Conservation (phyloP, 1,140 invertebrate genomes). For the Tetramorium alpestre region DNA sequence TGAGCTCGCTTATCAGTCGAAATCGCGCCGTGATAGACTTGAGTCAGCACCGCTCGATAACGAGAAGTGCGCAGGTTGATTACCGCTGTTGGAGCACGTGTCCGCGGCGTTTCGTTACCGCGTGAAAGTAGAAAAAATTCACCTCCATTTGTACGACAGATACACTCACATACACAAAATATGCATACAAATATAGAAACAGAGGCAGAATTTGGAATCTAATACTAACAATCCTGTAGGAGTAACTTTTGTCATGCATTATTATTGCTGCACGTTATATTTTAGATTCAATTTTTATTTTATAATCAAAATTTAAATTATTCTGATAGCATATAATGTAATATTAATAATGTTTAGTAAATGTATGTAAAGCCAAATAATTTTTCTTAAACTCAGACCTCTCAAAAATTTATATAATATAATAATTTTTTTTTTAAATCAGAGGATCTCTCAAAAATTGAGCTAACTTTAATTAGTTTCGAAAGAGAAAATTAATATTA, state of each 20-base stretch:
- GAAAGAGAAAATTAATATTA: not conserved
- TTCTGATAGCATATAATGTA: no score
- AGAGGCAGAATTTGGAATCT: not conserved
- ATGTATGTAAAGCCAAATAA: no score
- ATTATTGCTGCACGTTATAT: no score
- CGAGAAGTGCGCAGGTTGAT: conserved; percentile 15
- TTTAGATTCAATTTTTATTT: no score
- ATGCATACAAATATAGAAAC: not conserved
- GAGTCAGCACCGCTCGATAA: not conserved
- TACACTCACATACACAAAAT: not conserved
- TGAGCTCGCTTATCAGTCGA: not conserved
- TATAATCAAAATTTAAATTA: no score
- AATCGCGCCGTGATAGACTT: not conserved
- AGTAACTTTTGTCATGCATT: not conserved
- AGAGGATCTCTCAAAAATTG: not conserved
- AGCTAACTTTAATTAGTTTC: not conserved
- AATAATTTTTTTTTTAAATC: not conserved
- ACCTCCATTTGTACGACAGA: not conserved
- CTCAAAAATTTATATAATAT: not conserved
- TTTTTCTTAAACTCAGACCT: no score
- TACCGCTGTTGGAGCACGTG: conserved; percentile 41
- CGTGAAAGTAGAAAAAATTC: conserved; percentile 68
- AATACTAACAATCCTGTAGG: not conserved
- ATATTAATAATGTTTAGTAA: no score
- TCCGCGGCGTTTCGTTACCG: not conserved